These are phyloP conservation scores for Meghimatium bilineatum DNA, from an alignment of 2,888 invertebrate genomes.

Conservation along the genomic window DNA sequence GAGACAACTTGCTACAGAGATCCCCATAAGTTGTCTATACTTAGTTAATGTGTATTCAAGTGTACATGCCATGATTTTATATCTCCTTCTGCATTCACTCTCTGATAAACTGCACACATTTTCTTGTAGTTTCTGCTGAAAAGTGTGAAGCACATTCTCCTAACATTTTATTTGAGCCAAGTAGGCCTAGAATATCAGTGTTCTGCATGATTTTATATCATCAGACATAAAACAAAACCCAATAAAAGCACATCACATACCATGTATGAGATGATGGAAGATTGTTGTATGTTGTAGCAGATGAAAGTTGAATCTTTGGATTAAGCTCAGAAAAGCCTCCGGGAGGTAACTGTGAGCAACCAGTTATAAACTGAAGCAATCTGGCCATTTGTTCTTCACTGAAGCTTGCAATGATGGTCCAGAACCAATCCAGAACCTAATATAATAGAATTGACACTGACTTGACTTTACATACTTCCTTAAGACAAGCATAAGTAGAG, in stretches of 20 bases:
- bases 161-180: too few species aligned
- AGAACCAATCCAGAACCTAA: slow-evolving; percentile 89
- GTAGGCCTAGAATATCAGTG: too few species aligned
- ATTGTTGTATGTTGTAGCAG: slow-evolving; percentile 91
- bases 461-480: neutral
- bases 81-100: too few species aligned
- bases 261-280: slow-evolving; percentile 96
- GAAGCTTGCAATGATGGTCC: slow-evolving; percentile 92
- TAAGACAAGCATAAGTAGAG: too few species aligned
- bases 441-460: neutral
- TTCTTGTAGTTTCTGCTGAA: too few species aligned
- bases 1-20: too few species aligned
- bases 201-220: too few species aligned
- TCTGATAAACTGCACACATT: too few species aligned
- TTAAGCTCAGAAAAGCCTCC: slow-evolving; percentile 94
- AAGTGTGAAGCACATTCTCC: too few species aligned
- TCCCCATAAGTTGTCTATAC: too few species aligned
- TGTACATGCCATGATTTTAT: too few species aligned
- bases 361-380: slow-evolving; percentile 91
- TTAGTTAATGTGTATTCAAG: too few species aligned
- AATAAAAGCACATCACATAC: slow-evolving; percentile 79
- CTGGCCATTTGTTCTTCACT: slow-evolving; percentile 94
- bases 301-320: slow-evolving; percentile 94
- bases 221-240: neutral
- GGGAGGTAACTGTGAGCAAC: slow-evolving; percentile 92